phyloP scores from a whole-genome alignment of 2,888 invertebrate genomes.

The Cyaniris semiargus region DNA sequence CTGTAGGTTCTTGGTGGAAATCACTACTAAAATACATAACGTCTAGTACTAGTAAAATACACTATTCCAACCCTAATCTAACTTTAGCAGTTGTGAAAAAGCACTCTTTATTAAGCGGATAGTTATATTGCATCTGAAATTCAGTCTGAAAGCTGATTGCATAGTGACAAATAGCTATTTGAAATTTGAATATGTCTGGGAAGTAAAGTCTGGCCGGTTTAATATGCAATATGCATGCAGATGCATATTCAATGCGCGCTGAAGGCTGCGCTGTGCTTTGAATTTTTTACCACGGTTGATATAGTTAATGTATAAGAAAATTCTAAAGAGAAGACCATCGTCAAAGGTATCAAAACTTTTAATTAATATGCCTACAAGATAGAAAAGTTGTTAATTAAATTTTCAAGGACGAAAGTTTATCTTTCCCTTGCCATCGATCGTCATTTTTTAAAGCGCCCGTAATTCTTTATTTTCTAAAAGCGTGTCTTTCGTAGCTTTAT shows the following conservation, averaged over 20 bases:
- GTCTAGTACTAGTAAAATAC: too few relatives aligned
- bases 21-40: too few relatives aligned
- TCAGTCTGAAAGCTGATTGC: background rate
- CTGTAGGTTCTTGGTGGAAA: too few relatives aligned
- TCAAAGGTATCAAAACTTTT: background rate
- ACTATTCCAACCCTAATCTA: too few relatives aligned
- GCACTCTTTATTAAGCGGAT: too few relatives aligned
- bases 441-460: too few relatives aligned
- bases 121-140: background rate
- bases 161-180: conserved; percentile 11
- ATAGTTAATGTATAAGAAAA: background rate
- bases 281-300: background rate
- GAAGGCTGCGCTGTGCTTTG: conserved; percentile 8
- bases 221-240: conserved; percentile 9
- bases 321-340: background rate
- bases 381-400: background rate
- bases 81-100: too few relatives aligned
- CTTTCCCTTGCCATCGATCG: too few relatives aligned
- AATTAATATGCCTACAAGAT: background rate
- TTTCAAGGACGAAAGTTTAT: too few relatives aligned
- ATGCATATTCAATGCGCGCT: background rate
- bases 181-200: conserved; percentile 16
- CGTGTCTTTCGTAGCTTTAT: background rate
- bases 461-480: too few relatives aligned
- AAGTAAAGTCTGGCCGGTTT: background rate